Base-by-base conservation (phyloP, 2,888 invertebrate species). In the Rotaria socialis region DNA sequence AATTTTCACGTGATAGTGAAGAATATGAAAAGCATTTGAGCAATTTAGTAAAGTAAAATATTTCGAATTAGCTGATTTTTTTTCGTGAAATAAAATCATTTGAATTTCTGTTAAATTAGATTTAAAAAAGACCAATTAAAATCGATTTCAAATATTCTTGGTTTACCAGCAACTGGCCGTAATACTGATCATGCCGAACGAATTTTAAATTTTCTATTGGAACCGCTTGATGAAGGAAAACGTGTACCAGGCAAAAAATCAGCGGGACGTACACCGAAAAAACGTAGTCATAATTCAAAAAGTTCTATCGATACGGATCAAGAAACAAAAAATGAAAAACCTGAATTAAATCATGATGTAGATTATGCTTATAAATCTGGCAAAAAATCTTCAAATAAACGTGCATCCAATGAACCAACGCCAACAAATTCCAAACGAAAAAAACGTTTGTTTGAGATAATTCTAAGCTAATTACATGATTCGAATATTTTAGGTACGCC, bases 221-320 rank as follows among this genome's bases (percentile, higher is more conserved):
- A 80, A 80, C 80, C 80, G 10, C 11, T 24, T 14, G 80, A 80
- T 47, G 80, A 80, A 80, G 80, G 80, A 47, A 80, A 47, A 80
- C 22, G 47, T 5, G 19, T 47, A 47, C 24, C 47, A 47, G 41
- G 41, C 14, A 47, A 47, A 43, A 80, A 47, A 47, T 80, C 80
- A 80, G 22, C 16, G 35, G 14, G 2, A 35, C 67, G 35, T 41
- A 19, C 35, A 10, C 0, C 16, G 35, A 67, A 67, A 35, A 67
- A 67, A 67, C 35, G 35, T 24, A 56, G 8, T 56, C 24, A 6
- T 7, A 56, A 24, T 24, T 56, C 56, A 24, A 56, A 56, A 56
- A 7, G 24, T 24, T 56, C 24, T 6, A 24, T 56, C 1, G 8
- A 56, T 24, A 24, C 16, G 3, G 35, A 67, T 1, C 27, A 67